Evolutionary conservation across 2,888 invertebrate genomes (phyloP).

Genomic region (Dicyrtomina minuta): DNA sequence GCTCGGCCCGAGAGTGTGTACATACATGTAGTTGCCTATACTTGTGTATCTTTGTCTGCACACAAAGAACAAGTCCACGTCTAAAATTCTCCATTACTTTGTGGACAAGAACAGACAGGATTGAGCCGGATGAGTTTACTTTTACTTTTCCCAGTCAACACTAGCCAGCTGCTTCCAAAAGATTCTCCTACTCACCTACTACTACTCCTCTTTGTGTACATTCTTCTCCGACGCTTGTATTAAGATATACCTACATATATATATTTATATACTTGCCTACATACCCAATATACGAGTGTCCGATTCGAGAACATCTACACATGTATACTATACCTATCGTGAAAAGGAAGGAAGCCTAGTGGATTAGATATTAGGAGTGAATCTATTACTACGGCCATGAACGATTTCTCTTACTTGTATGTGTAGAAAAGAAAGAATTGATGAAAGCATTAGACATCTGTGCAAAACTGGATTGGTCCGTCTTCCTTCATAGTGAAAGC

Average conservation of each 20-base stretch:
- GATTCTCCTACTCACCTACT: constrained; percentile 2
- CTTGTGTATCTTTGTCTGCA: background rate
- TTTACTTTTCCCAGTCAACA: constrained; percentile 11
- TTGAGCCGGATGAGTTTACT: constrained; percentile 18
- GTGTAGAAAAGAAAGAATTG: constrained; percentile 2
- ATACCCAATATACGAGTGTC: too few relatives aligned
- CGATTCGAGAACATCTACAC: background rate
- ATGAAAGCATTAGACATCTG: constrained; percentile 20
- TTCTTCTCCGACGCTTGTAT: background rate
- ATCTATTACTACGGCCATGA: too few relatives aligned
- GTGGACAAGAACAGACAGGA: constrained; percentile 19
- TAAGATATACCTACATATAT: background rate
- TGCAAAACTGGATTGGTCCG: background rate
- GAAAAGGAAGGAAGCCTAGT: too few relatives aligned
- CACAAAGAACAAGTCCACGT: too few relatives aligned
- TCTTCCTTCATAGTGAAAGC: background rate
- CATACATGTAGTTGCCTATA: background rate
- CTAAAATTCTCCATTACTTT: background rate
- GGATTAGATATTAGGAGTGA: too few relatives aligned
- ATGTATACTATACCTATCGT: too few relatives aligned
- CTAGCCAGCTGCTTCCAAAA: constrained; percentile 7
- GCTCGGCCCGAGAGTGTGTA: too few relatives aligned
- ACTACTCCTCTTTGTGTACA: background rate
- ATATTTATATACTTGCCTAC: too few relatives aligned
- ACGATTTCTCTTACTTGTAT: too few relatives aligned